phyloP scores from a whole-genome alignment of 2,113 vertebrate species.

The Xenopus tropicalis region UCB_Xtro_10.0 CM004448.2:115753001-115753500 shows the following conservation, averaged over 20 bases:
- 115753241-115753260: neutral
- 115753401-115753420: neutral
- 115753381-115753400: constrained; percentile 23
- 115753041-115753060: too few relatives aligned
- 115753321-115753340: constrained; percentile 13
- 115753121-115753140: too few relatives aligned
- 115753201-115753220: neutral
- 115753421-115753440: neutral
- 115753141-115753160: too few relatives aligned
- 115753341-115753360: constrained; percentile 5
- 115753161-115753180: too few relatives aligned
- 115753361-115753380: constrained; percentile 7
- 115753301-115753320: constrained; percentile 18
- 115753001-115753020: too few relatives aligned
- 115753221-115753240: neutral
- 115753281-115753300: neutral
- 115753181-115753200: neutral
- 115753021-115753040: too few relatives aligned
- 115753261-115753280: neutral
- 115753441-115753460: too few relatives aligned
- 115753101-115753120: too few relatives aligned
- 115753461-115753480: too few relatives aligned
- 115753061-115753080: too few relatives aligned
- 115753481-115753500: too few relatives aligned
- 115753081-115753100: too few relatives aligned